These are phyloP conservation scores for Dicentrarchus labrax DNA, from an alignment of 2,113 vertebrate species.

Conservation along the genomic window DNA sequence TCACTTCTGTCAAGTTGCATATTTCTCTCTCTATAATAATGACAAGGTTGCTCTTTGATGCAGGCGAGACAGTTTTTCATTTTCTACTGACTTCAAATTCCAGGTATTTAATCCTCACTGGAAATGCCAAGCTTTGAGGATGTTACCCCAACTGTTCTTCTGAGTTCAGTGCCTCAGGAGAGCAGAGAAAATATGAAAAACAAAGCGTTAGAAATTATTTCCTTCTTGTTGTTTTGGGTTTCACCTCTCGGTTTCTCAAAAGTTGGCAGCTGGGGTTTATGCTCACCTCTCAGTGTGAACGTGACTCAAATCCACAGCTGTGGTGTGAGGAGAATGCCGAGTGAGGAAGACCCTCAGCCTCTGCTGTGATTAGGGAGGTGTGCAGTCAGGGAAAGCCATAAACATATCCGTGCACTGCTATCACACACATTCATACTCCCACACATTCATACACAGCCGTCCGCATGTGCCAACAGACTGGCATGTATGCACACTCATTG, in stretches of 20 bases:
- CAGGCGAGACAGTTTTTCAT: slow-evolving; percentile 77
- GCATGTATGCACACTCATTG: not conserved
- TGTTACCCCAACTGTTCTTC: slow-evolving; percentile 74
- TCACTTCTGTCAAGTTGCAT: slow-evolving; percentile 71
- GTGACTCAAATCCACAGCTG: slow-evolving; percentile 64
- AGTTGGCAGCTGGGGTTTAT: slow-evolving; percentile 61
- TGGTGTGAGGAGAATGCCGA: slow-evolving; percentile 67
- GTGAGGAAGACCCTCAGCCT: slow-evolving; percentile 53
- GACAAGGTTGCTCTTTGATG: slow-evolving; percentile 79
- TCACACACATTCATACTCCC: slow-evolving; percentile 23
- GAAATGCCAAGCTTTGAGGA: slow-evolving; percentile 79
- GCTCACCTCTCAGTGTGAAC: slow-evolving; percentile 62
- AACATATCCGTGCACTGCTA: slow-evolving; percentile 16
- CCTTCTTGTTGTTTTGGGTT: slow-evolving; percentile 66
- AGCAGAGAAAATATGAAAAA: slow-evolving; percentile 74
- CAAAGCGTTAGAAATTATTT: slow-evolving; percentile 71
- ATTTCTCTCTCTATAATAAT: slow-evolving; percentile 74
- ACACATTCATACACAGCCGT: not conserved
- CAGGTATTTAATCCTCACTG: slow-evolving; percentile 78
- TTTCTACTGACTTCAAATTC: slow-evolving; percentile 75
- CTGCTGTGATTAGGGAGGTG: slow-evolving; percentile 60
- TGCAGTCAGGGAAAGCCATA: slow-evolving; percentile 43
- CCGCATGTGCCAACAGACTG: not conserved
- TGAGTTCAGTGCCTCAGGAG: slow-evolving; percentile 71
- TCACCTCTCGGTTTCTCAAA: slow-evolving; percentile 70